These are phyloP conservation scores for Perognathus longimembris DNA, from an alignment of 2,113 vertebrate genomes.

Conservation along the genomic window DNA sequence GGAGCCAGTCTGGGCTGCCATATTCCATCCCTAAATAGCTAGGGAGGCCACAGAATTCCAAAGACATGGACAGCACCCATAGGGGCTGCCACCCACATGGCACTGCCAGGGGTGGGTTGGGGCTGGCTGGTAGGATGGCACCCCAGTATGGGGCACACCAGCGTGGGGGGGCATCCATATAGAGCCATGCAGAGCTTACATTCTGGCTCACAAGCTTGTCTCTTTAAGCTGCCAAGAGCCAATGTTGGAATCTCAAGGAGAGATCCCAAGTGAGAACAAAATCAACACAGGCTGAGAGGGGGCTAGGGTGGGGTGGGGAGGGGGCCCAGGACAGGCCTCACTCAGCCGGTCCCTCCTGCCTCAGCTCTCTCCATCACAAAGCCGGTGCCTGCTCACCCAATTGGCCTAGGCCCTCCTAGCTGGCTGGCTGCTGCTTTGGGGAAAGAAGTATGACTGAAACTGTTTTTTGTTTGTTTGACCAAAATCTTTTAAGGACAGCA, in stretches of 20 bases:
- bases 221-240: neutral
- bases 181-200: no score
- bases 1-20: no score
- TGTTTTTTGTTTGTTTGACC: neutral
- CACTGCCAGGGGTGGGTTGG: neutral
- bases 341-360: neutral
- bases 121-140: no score
- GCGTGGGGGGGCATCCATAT: no score
- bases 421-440: neutral
- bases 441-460: neutral
- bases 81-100: neutral
- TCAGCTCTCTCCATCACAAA: neutral
- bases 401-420: neutral
- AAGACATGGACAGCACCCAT: neutral
- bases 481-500: neutral
- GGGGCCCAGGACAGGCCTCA: neutral
- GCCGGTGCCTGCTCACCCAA: no score
- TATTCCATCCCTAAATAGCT: no score
- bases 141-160: no score
- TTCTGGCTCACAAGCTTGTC: no score
- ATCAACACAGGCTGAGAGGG: neutral
- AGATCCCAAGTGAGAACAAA: neutral
- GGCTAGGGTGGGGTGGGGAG: no score
- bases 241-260: neutral
- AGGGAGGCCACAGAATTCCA: neutral